phyloP scores from a whole-genome alignment of 53 echinoderm and acorn worm genomes.

The Luidia sarsii region DNA sequence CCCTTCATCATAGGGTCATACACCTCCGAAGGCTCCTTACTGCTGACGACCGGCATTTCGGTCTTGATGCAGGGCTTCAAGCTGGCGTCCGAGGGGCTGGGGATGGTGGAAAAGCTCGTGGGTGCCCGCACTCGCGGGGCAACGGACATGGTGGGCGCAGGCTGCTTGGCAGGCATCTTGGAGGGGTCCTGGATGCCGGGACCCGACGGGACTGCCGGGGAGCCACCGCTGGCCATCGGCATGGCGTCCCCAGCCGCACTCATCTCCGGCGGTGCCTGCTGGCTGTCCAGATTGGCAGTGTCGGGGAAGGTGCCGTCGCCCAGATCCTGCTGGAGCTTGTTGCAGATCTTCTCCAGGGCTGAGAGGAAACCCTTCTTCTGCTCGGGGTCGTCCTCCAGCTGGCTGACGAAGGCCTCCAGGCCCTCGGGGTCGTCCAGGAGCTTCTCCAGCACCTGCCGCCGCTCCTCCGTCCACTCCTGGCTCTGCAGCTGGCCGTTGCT shows the following conservation, averaged over 20 bases:
- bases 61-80: slow-evolving; percentile 39
- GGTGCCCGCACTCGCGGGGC: slow-evolving; percentile 24
- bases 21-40: slow-evolving; percentile 39
- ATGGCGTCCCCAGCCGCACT: slow-evolving; percentile 2
- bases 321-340: slow-evolving; percentile 34
- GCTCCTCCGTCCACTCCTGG: slow-evolving; percentile 36
- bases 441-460: slow-evolving; percentile 12
- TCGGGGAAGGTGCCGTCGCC: slow-evolving; percentile 27
- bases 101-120: not conserved
- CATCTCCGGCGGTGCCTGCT: slow-evolving; percentile 27
- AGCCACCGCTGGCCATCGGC: slow-evolving; percentile 1
- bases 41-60: not conserved
- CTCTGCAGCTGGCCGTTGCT: slow-evolving; percentile 15
- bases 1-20: slow-evolving; percentile 77
- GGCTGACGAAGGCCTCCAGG: slow-evolving; percentile 28
- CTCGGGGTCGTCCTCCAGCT: slow-evolving; percentile 35
- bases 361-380: slow-evolving; percentile 30
- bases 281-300: slow-evolving; percentile 15
- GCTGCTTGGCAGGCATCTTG: slow-evolving; percentile 13
- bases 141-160: slow-evolving; percentile 33
- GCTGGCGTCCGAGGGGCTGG: slow-evolving; percentile 12
- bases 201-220: slow-evolving; percentile 10
- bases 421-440: slow-evolving; percentile 29
- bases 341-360: slow-evolving; percentile 36
- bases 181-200: not conserved